Base-by-base conservation (phyloP, 2,113 vertebrate genomes). In the Macrotis lagotis region DNA sequence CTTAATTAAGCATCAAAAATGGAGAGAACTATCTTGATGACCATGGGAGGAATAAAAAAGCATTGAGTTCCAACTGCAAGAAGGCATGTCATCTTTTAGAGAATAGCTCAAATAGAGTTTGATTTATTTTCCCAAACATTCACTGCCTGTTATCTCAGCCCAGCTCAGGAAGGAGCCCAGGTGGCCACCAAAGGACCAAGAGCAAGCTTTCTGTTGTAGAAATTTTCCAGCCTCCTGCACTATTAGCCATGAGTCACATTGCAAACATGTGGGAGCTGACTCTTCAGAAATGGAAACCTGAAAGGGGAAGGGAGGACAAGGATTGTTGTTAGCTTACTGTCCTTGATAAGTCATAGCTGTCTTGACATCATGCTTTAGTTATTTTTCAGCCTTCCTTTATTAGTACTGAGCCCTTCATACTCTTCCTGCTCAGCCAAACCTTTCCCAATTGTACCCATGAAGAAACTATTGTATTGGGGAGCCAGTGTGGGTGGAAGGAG, bases 241-340 rank as follows among this genome's bases (percentile, higher is more conserved):
- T 90, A 50, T 94, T 91, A 95, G 92, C 94, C 88, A 1, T 90
- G 94, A 98, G 96, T 98, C 98, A 97, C 96, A 52, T 66, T 97
- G 98, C 88, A 93, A 92, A 88, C 95, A 90, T 0, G 3, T 94
- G 97, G 96, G 95, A 94, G 98, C 98, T 98, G 98, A 98, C 97
- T 97, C 97, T 95, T 98, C 94, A 88, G 98, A 98, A 98, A 98
- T 96, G 96, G 98, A 98, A 97, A 98, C 97, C 97, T 50, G 91
- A 55, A 91, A 91, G 92, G 50, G 93, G 90, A 92, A 92, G 25
- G 92, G 94, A 97, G 94, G 92, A 91, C 47, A 24, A 92, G 53
- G 91, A 92, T 96, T 96, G 91, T 96, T 98, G 93, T 96, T 50
- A 49, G 44, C 47, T 50, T n/a, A 5, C 92, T 97, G 96, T 83